phyloP scores from a whole-genome alignment of 2,888 invertebrate genomes.

The Pegoplata infirma region DNA sequence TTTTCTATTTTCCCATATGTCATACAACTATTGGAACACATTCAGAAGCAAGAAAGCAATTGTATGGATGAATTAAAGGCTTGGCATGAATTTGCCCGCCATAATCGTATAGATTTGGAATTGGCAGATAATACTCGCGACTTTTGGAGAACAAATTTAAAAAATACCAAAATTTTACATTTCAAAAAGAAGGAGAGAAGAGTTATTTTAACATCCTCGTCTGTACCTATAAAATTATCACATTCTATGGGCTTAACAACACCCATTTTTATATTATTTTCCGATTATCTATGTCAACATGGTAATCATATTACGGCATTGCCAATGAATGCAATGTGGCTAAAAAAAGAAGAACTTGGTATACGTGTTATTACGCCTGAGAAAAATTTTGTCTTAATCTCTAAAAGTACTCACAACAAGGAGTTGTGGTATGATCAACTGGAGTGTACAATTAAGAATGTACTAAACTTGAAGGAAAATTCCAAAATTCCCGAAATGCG shows the following conservation, averaged over 20 bases:
- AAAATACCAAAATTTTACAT: conserved; percentile 72
- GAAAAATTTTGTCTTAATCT: conserved; percentile 84
- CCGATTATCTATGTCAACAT: conserved; percentile 88
- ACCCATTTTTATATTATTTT: conserved; percentile 88
- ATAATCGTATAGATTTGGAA: conserved; percentile 73
- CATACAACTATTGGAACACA: conserved; percentile 72
- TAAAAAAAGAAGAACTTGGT: conserved; percentile 85
- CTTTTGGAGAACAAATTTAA: conserved; percentile 77
- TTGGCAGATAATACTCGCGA: conserved; percentile 74
- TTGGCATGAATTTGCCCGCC: conserved; percentile 72
- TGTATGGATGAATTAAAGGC: conserved; percentile 71
- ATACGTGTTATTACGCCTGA: conserved; percentile 88
- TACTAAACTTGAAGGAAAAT: conserved; percentile 81
- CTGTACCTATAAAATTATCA: conserved; percentile 84
- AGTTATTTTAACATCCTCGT: conserved; percentile 87
- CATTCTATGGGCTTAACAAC: conserved; percentile 83
- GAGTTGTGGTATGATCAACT: conserved; percentile 89
- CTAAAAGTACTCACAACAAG: conserved; percentile 83
- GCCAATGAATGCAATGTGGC: conserved; percentile 88
- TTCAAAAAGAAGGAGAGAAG: conserved; percentile 83
- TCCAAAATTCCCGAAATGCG: conserved; percentile 83
- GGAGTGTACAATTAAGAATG: conserved; percentile 85
- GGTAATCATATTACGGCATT: conserved; percentile 83
- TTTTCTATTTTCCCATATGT: conserved; percentile 73
- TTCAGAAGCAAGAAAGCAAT: conserved; percentile 69